A percentile compares a stretch with the other conserved stretches of the same genome.
These are phyloP conservation scores for Nomada fucata DNA, from an alignment of 2,888 invertebrate species.

Conservation along the genomic window DNA sequence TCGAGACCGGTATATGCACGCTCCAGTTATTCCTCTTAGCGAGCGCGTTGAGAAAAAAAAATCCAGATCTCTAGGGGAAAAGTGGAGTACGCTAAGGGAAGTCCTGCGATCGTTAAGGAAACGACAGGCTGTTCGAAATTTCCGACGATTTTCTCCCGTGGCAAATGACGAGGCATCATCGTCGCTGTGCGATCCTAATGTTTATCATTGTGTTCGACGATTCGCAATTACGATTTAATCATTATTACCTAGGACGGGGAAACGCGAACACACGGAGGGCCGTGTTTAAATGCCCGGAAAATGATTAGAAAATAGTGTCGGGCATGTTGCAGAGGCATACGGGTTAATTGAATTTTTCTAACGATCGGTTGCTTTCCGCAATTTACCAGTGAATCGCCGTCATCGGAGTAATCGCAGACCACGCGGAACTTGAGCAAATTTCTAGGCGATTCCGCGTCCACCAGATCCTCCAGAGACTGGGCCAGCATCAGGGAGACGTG, in stretches of 20 bases:
- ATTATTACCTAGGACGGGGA: neutral
- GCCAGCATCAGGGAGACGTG: conserved; percentile 91
- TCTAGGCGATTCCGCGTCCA: conserved; percentile 92
- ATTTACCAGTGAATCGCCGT: conserved; percentile 87
- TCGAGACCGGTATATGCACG: conserved; percentile 56
- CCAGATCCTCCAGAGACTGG: conserved; percentile 91
- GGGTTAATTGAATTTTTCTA: neutral
- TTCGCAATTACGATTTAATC: conserved; percentile 14
- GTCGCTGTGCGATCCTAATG: neutral
- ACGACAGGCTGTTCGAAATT: conserved; percentile 4
- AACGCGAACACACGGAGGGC: no score
- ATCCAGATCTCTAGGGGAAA: conserved; percentile 24
- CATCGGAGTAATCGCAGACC: conserved; percentile 89
- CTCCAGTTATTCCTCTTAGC: conserved; percentile 51
- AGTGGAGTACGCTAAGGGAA: conserved; percentile 6
- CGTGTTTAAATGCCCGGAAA: no score
- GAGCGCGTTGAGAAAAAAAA: conserved; percentile 15
- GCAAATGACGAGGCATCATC: neutral
- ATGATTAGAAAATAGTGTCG: no score
- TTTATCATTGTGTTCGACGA: neutral
- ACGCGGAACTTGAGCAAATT: conserved; percentile 93
- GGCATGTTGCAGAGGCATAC: neutral
- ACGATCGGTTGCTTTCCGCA: conserved; percentile 32
- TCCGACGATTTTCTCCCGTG: neutral
- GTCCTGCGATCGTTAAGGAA: conserved; percentile 9